A percentile compares a stretch with the other conserved stretches of the same genome.
phyloP scores from a whole-genome alignment of 2,113 vertebrate species.

The Meles meles region DNA sequence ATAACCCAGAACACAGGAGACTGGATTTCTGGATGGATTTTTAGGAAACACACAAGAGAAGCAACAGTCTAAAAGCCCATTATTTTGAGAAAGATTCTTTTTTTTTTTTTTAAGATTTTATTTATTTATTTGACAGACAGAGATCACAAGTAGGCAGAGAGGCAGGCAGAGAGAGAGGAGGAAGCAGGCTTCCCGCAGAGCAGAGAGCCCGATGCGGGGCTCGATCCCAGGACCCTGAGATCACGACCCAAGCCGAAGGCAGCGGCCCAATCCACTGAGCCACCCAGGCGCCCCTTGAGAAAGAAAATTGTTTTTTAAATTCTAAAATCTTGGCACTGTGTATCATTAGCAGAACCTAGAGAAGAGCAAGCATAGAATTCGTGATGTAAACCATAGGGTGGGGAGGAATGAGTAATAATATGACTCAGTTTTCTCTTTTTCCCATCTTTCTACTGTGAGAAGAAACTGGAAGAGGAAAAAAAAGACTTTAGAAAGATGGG shows the following conservation, averaged over 20 bases:
- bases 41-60: background rate
- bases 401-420: background rate
- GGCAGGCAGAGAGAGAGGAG: too few species aligned
- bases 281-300: too few species aligned
- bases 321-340: background rate
- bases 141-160: too few species aligned
- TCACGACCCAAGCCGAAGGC: too few species aligned
- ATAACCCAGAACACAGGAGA: background rate
- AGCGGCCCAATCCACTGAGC: too few species aligned
- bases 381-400: background rate
- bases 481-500: background rate
- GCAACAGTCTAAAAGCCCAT: background rate
- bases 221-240: too few species aligned
- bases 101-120: too few species aligned
- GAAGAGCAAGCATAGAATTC: background rate
- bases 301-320: background rate
- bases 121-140: too few species aligned
- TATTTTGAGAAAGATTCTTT: constrained; percentile 8
- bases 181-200: too few species aligned
- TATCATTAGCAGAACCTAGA: background rate
- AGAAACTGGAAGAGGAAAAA: background rate
- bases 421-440: background rate
- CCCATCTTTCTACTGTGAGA: background rate
- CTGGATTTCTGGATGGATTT: background rate
- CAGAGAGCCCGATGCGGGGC: too few species aligned